Conservation (phyloP, 2,888 invertebrate genomes). For the Parascotia fuliginaria region DNA sequence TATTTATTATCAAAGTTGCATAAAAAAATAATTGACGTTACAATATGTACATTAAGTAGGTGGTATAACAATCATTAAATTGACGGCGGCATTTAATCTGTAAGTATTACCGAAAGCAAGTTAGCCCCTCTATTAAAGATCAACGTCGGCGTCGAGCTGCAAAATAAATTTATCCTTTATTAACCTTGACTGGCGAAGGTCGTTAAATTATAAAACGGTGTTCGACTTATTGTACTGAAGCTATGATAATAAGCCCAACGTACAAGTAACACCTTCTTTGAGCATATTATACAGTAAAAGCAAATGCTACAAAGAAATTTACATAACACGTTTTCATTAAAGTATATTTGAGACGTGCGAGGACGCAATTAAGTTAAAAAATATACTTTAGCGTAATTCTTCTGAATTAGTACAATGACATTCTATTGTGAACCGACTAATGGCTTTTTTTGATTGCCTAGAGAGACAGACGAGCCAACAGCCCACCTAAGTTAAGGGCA, state of each 20-base stretch:
- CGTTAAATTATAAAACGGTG: slow-evolving; percentile 64
- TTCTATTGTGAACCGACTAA: no score
- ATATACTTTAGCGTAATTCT: no score
- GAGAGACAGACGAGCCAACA: no score
- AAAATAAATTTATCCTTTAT: slow-evolving; percentile 64
- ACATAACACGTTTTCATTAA: slow-evolving; percentile 19
- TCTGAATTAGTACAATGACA: no score
- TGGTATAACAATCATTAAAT: no score
- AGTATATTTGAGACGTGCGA: slow-evolving; percentile 8
- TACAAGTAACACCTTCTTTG: slow-evolving; percentile 19
- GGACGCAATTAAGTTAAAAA: slow-evolving; percentile 9
- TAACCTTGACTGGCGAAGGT: slow-evolving; percentile 60
- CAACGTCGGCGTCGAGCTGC: slow-evolving; percentile 15
- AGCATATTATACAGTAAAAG: slow-evolving; percentile 22
- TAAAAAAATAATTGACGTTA: no score
- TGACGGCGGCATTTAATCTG: no score
- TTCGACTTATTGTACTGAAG: slow-evolving; percentile 46
- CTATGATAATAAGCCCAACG: slow-evolving; percentile 47
- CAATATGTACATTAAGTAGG: no score
- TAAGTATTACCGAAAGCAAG: slow-evolving; percentile 26
- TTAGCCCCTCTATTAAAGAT: slow-evolving; percentile 27
- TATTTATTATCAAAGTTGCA: no score
- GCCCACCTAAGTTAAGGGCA: no score
- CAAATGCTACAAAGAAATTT: slow-evolving; percentile 18
- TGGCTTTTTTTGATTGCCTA: no score